Evolutionary conservation across 1,140 invertebrate genomes (phyloP).

Genomic region (Papilio glaucus): DNA sequence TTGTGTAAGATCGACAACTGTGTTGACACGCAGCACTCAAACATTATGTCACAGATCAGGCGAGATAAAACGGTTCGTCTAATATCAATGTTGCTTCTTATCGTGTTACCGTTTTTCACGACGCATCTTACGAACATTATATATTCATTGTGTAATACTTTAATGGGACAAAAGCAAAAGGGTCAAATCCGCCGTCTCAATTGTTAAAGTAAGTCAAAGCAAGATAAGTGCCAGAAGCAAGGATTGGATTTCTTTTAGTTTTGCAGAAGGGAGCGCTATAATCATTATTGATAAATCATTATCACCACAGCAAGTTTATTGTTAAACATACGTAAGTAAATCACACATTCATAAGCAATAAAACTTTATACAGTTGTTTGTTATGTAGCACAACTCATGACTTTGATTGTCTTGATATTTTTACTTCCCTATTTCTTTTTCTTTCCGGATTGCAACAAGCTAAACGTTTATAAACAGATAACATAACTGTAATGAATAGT

Average conservation of each 20-base stretch:
- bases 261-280: not conserved
- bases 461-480: conserved; percentile 3
- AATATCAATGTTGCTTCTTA: conserved; percentile 52
- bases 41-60: conserved; percentile 51
- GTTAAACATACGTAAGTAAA: not conserved
- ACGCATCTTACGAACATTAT: not conserved
- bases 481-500: not conserved
- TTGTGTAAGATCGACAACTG: conserved; percentile 1
- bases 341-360: too few species aligned
- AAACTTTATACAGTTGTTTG: too few species aligned
- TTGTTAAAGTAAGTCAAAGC: not conserved
- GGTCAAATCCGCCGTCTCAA: not conserved
- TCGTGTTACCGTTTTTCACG: not conserved
- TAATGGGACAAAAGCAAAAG: too few species aligned
- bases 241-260: too few species aligned
- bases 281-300: too few species aligned
- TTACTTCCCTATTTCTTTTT: conserved; percentile 2
- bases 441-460: not conserved
- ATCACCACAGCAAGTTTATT: not conserved
- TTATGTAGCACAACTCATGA: not conserved
- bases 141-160: too few species aligned
- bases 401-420: not conserved
- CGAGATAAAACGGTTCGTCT: not conserved
- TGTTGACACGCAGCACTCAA: conserved; percentile 5
- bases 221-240: too few species aligned